phyloP scores from a whole-genome alignment of 2,888 invertebrate genomes.

The Cecidostiba fungosa region DNA sequence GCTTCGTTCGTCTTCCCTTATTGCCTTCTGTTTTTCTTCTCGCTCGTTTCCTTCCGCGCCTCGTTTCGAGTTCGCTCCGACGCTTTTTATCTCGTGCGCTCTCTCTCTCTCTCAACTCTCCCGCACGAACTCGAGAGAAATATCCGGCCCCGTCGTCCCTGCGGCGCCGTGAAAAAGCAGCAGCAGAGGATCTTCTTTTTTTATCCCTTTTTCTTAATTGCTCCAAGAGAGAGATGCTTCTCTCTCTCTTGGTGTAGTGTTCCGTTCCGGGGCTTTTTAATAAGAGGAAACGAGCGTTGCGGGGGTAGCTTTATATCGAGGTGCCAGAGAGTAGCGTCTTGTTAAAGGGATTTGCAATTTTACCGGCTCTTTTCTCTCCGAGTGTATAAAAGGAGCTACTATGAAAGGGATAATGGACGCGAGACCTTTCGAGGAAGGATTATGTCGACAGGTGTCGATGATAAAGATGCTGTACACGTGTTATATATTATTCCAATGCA shows the following conservation, averaged over 20 bases:
- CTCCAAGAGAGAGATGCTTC: neutral
- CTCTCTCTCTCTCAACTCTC: constrained; percentile 5
- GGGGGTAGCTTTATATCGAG: neutral
- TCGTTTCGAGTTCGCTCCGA: constrained; percentile 7
- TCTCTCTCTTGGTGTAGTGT: neutral
- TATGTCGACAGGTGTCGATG: neutral
- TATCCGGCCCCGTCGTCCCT: constrained; percentile 51
- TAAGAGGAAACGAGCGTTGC: constrained; percentile 28
- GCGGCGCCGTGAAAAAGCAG: constrained; percentile 43
- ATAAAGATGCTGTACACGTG: neutral
- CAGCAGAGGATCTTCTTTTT: constrained; percentile 21
- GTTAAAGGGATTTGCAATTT: constrained; percentile 10
- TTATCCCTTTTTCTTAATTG: constrained; percentile 52
- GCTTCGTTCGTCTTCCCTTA: constrained; percentile 56
- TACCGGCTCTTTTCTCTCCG: constrained; percentile 15
- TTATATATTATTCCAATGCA: too few relatives aligned
- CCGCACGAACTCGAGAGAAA: constrained; percentile 41
- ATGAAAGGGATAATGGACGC: neutral
- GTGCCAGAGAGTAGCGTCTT: neutral
- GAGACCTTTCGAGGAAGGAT: neutral
- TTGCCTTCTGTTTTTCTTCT: constrained; percentile 59
- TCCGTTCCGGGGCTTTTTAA: constrained; percentile 34
- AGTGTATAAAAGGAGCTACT: neutral
- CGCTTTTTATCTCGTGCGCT: constrained; percentile 5
- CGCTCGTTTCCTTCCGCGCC: constrained; percentile 44